phyloP scores from a whole-genome alignment of 2,888 invertebrate species.

The Amphimallon solstitiale region DNA sequence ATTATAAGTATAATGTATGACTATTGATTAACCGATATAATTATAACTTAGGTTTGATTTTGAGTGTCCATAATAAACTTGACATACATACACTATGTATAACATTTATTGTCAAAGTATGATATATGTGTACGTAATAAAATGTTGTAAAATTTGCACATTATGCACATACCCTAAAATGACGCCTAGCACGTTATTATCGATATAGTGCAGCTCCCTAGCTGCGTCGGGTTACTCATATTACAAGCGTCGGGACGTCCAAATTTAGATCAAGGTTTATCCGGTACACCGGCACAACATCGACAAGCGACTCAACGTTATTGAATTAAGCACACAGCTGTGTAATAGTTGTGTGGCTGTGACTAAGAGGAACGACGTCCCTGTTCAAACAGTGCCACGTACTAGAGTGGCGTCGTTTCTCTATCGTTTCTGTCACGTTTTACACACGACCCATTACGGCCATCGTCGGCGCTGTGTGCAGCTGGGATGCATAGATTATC shows the following conservation, averaged over 20 bases:
- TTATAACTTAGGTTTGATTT: no score
- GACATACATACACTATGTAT: no score
- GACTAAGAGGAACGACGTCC: background rate
- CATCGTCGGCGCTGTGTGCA: background rate
- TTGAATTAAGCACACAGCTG: slow-evolving; percentile 13
- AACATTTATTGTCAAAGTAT: no score
- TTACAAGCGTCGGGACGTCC: slow-evolving; percentile 50
- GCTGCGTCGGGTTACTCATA: slow-evolving; percentile 46
- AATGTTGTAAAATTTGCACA: no score
- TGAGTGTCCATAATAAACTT: no score
- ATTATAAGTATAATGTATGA: no score
- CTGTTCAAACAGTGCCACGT: background rate
- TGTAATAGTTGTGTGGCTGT: background rate
- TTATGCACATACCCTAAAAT: background rate
- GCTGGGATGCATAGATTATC: no score
- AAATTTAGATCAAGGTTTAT: slow-evolving; percentile 51
- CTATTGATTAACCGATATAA: no score
- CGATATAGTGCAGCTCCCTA: slow-evolving; percentile 21
- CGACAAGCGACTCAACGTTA: slow-evolving; percentile 2
- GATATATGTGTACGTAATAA: no score
- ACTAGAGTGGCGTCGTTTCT: background rate
- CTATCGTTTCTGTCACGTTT: background rate
- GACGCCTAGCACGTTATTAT: background rate
- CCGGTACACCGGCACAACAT: slow-evolving; percentile 29
- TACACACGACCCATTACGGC: slow-evolving; percentile 26